These are phyloP conservation scores for Condylura cristata DNA, from an alignment of 2,113 vertebrate genomes.

Conservation along the genomic window DNA sequence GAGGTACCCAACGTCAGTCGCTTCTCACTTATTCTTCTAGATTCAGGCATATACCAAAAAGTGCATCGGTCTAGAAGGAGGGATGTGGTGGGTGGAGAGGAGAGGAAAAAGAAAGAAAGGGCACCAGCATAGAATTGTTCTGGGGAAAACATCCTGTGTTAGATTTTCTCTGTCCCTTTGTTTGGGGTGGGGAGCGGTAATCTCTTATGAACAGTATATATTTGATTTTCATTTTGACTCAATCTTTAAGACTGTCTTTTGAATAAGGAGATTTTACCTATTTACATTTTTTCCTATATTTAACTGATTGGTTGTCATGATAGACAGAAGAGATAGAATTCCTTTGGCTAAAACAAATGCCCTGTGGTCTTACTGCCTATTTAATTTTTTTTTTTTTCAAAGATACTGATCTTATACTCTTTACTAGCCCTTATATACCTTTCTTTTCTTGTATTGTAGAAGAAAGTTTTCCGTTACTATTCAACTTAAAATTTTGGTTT, in stretches of 20 bases:
- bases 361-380: background rate
- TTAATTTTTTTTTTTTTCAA: slow-evolving; percentile 6
- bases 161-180: background rate
- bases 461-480: background rate
- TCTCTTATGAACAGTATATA: background rate
- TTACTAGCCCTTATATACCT: background rate
- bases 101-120: slow-evolving; percentile 1
- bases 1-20: background rate
- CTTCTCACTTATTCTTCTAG: background rate
- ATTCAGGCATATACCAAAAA: background rate
- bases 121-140: background rate
- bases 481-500: background rate
- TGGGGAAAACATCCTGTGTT: background rate
- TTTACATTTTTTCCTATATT: slow-evolving; percentile 29
- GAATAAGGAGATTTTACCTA: background rate
- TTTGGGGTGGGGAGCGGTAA: background rate
- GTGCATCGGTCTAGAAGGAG: background rate
- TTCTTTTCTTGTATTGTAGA: background rate
- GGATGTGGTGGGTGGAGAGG: background rate
- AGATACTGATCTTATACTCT: background rate
- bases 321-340: background rate
- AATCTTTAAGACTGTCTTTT: slow-evolving; percentile 46
- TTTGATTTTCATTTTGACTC: slow-evolving; percentile 14
- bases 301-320: background rate
- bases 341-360: background rate